Conservation (phyloP, 1,140 invertebrate species). For the Thaumatotibia leucotreta region DNA sequence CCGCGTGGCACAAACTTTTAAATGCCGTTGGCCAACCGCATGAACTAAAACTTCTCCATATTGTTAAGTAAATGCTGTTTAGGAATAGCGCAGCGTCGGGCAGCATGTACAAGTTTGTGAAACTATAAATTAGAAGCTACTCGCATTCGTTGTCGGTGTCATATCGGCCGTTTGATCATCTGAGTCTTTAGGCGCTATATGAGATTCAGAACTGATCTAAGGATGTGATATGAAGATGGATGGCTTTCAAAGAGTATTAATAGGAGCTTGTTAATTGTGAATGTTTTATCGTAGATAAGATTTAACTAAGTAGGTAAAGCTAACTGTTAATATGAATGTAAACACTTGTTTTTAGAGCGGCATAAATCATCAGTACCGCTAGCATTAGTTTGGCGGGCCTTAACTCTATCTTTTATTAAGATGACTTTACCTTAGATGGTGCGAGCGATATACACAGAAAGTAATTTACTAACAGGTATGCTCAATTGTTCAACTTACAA, state of each 20-base stretch:
- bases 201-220: slow-evolving; percentile 30
- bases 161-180: slow-evolving; percentile 38
- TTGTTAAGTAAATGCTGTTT: not conserved
- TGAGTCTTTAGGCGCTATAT: slow-evolving; percentile 20
- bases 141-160: slow-evolving; percentile 22
- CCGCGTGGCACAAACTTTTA: not conserved
- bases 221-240: slow-evolving; percentile 24
- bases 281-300: slow-evolving; percentile 18
- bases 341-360: not conserved
- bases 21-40: not conserved
- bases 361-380: no score
- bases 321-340: not conserved
- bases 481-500: no score
- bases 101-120: not conserved
- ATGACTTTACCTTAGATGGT: no score
- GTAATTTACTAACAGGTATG: no score
- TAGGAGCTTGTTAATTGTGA: slow-evolving; percentile 17
- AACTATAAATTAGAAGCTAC: not conserved
- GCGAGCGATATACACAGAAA: no score
- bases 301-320: not conserved
- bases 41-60: not conserved
- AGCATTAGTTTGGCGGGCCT: no score
- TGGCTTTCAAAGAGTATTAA: not conserved
- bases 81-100: not conserved
- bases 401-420: no score